Evolutionary conservation across 2,888 invertebrate species (phyloP).

Genomic region (Acrobasis suavella): DNA sequence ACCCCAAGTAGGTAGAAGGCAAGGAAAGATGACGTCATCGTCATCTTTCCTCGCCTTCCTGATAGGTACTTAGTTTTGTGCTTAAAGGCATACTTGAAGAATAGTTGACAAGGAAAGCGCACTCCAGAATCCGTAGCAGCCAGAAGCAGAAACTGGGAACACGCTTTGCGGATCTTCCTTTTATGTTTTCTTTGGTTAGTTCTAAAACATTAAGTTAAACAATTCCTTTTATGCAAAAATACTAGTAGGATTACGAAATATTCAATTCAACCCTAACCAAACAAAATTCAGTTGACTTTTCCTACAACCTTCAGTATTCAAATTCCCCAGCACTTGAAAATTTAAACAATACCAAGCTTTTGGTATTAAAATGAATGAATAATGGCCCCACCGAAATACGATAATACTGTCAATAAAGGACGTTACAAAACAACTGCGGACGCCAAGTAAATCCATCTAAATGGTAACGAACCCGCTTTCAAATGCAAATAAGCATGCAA

Average conservation of each 20-base stretch:
- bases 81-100: too few relatives aligned
- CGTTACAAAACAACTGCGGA: slow-evolving; percentile 15
- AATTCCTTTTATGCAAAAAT: too few relatives aligned
- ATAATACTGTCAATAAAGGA: slow-evolving; percentile 12
- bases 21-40: too few relatives aligned
- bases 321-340: slow-evolving; percentile 13
- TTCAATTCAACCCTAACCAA: neutral
- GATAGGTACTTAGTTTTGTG: too few relatives aligned
- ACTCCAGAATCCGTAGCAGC: too few relatives aligned
- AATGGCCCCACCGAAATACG: slow-evolving; percentile 4
- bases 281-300: neutral
- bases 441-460: slow-evolving; percentile 21
- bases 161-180: neutral
- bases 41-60: too few relatives aligned
- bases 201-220: too few relatives aligned
- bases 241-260: neutral
- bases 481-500: slow-evolving; percentile 32
- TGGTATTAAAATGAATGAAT: slow-evolving; percentile 12
- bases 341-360: slow-evolving; percentile 13
- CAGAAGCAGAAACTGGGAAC: too few relatives aligned
- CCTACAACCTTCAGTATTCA: neutral
- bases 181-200: neutral
- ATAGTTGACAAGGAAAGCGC: too few relatives aligned
- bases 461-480: slow-evolving; percentile 27
- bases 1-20: too few relatives aligned